phyloP scores from a whole-genome alignment of 35 echinoderm and acorn worm species.

The Nesometra sesokonis region DNA sequence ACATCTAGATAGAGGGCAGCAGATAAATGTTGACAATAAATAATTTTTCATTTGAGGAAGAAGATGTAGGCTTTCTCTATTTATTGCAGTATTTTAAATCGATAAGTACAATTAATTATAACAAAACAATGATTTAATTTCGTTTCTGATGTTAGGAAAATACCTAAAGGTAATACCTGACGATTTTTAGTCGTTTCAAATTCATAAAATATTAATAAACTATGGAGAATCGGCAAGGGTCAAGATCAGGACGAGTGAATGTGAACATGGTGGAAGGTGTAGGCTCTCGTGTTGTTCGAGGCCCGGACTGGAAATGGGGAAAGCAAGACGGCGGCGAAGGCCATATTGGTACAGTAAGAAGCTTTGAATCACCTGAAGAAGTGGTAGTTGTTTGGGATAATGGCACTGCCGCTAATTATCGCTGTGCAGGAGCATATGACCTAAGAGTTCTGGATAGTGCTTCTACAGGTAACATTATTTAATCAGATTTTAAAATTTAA shows the following conservation, averaged over 20 bases:
- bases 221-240: not conserved
- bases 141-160: no score
- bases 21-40: no score
- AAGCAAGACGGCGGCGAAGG: slow-evolving; percentile 99
- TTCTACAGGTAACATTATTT: slow-evolving; percentile 51
- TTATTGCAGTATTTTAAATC: no score
- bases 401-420: slow-evolving; percentile 96
- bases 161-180: no score
- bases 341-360: slow-evolving; percentile 90
- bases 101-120: no score
- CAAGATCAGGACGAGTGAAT: not conserved
- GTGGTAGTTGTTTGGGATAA: slow-evolving; percentile 99
- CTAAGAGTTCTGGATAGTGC: slow-evolving; percentile 86
- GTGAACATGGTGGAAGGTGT: slow-evolving; percentile 97
- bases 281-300: slow-evolving; percentile 85
- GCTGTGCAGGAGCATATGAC: slow-evolving; percentile 95
- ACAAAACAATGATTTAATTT: no score
- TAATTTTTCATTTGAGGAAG: no score
- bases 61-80: no score
- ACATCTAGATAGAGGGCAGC: no score
- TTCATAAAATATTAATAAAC: not conserved
- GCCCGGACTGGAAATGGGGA: slow-evolving; percentile 99
- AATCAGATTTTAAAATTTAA: no score
- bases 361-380: slow-evolving; percentile 97
- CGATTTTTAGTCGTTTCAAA: not conserved